These are phyloP conservation scores for Polyploca ridens DNA, from an alignment of 2,888 invertebrate genomes.

Conservation along the genomic window DNA sequence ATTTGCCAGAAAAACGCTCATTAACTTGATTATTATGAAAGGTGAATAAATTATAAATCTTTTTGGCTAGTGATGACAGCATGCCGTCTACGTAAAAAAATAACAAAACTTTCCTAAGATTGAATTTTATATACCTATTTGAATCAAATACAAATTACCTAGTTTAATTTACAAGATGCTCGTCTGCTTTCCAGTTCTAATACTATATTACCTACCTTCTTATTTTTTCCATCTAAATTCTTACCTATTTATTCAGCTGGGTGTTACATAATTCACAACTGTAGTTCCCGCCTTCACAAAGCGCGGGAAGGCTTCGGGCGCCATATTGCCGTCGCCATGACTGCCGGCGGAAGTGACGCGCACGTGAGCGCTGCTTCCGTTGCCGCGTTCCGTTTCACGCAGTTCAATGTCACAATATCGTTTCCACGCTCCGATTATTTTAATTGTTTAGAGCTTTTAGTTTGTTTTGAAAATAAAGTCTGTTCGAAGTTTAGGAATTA, in stretches of 20 bases:
- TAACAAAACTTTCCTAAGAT: no score
- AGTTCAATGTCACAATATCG: conserved; percentile 77
- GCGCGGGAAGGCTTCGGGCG: conserved; percentile 69
- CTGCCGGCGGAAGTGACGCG: conserved; percentile 77
- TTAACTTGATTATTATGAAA: no score
- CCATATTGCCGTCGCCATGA: conserved; percentile 80
- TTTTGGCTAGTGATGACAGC: no score
- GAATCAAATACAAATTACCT: no score
- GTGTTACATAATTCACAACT: conserved; percentile 42
- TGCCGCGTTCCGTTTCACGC: conserved; percentile 75
- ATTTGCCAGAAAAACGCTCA: no score
- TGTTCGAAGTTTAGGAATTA: neutral
- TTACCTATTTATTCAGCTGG: conserved; percentile 22
- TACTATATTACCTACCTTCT: conserved; percentile 1
- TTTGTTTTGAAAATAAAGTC: neutral
- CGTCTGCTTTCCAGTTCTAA: neutral
- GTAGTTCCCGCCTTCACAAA: conserved; percentile 51
- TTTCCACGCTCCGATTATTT: conserved; percentile 49
- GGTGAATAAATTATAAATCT: no score
- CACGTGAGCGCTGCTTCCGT: conserved; percentile 80
- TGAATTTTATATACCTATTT: no score
- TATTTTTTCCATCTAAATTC: neutral
- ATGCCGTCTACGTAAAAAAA: no score
- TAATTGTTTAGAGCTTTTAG: conserved; percentile 33
- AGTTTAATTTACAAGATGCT: neutral